Evolutionary conservation across 37 sponge, comb jelly and placozoan genomes (phyloP), one percentile per base, ranked within the genome.

Genomic region (Agelas oroides): DNA sequence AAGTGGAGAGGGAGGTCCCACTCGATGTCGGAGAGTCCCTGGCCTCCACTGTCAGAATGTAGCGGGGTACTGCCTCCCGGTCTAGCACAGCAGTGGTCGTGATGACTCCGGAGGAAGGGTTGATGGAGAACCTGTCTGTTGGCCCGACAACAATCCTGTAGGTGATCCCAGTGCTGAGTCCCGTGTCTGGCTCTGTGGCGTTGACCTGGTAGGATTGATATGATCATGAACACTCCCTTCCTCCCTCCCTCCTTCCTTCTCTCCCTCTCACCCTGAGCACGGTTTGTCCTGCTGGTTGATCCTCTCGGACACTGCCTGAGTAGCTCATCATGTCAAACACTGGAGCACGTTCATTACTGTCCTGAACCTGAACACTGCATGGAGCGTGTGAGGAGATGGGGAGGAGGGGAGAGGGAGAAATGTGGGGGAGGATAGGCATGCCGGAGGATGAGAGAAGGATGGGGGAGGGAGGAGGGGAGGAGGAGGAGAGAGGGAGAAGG

Each of bases 31-130:
- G 46, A 12, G 46, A 12, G 77, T 83, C 84, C 38, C 11, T 77
- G 38, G 89, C 89, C 39, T 77, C 73, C 41, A 89, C 73, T 31
- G 78, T 83, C 58, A 89, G 63, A 3, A 83, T 36, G 41, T 89
- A 89, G 23, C 59, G 36, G 20, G 58, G 37, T 15, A 56, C 53
- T 17, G 27, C 65, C 36, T 83, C 84, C 24, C 84, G 70, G 67
- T 89, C 79, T 32, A 89, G 65, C 14, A 75, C 21, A 0, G 11
- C 35, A 28, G 1, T 60, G 70, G 89, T 83, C 5, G 64, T 33
- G 32, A 78, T 59, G 36, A 53, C 28, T 0, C 89, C 89, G 63
- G 84, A 53, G n/a, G 59, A 32, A 0, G 56, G 6, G 35, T 76
- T 71, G 24, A 88, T 74, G 40, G 40, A 17, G 71, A 88, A 88